A percentile compares a stretch with the other conserved stretches of the same genome.
These are phyloP conservation scores for Bimastos eiseni DNA, from an alignment of 2,888 invertebrate genomes.

Conservation along the genomic window DNA sequence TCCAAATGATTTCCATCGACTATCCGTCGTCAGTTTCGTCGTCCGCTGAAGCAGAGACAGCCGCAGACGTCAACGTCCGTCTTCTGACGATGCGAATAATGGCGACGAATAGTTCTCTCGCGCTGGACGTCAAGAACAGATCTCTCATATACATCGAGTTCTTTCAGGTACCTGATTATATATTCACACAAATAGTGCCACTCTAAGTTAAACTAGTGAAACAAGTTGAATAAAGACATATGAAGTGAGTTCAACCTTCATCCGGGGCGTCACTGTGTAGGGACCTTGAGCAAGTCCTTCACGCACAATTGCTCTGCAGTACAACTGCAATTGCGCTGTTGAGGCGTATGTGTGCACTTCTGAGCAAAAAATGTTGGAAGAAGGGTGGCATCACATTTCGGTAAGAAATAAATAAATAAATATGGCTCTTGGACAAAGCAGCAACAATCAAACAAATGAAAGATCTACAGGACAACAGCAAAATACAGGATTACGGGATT, in stretches of 20 bases:
- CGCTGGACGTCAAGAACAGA: constrained; percentile 40
- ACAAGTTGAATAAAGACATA: not conserved
- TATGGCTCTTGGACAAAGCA: not conserved
- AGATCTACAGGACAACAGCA: not conserved
- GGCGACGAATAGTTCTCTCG: constrained; percentile 19
- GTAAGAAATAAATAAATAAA: too few species aligned
- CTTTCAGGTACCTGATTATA: constrained; percentile 44
- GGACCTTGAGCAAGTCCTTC: too few species aligned
- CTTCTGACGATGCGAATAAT: constrained; percentile 32
- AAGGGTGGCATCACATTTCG: too few species aligned
- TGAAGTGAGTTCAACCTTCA: too few species aligned
- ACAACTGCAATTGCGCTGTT: too few species aligned
- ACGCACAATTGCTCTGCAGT: too few species aligned
- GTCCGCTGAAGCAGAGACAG: constrained; percentile 44
- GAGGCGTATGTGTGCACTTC: too few species aligned
- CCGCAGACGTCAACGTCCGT: constrained; percentile 38
- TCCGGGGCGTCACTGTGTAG: too few species aligned
- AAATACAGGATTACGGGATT: not conserved
- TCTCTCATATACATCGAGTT: constrained; percentile 42
- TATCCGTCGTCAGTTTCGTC: constrained; percentile 20
- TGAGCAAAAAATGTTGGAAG: too few species aligned
- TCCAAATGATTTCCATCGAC: not conserved
- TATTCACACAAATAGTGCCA: not conserved
- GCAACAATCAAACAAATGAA: not conserved
- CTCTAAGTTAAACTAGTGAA: not conserved